Evolutionary conservation across 2,113 vertebrate species (phyloP).

Genomic region (Ochotona princeps): DNA sequence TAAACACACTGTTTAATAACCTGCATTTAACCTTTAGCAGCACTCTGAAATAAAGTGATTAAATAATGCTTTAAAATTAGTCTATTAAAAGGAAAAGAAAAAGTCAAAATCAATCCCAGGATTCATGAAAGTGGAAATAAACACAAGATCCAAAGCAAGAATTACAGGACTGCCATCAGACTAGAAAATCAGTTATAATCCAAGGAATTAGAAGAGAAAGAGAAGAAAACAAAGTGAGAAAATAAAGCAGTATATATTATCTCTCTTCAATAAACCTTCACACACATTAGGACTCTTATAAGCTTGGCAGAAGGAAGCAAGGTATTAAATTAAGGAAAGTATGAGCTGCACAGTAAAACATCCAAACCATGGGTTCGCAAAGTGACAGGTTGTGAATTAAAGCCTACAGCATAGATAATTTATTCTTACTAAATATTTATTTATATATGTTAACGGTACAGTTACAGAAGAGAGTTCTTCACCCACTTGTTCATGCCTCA

Average conservation of each 20-base stretch:
- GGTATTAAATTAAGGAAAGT: background rate
- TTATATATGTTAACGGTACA: too few species aligned
- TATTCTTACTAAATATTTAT: too few species aligned
- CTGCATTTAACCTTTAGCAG: background rate
- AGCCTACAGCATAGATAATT: background rate
- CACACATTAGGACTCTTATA: background rate
- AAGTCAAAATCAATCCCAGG: background rate
- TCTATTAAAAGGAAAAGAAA: background rate
- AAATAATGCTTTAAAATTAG: background rate
- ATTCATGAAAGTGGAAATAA: constrained; percentile 19
- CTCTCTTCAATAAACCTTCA: background rate
- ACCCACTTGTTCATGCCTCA: too few species aligned
- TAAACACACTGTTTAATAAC: background rate
- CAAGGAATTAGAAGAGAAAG: background rate
- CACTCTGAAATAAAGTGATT: background rate
- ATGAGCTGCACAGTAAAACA: background rate
- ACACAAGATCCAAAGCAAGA: constrained; percentile 19
- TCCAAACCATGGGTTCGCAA: background rate
- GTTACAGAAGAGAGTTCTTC: too few species aligned
- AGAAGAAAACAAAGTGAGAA: background rate
- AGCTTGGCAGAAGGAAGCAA: background rate
- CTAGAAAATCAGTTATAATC: background rate
- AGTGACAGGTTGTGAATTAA: background rate
- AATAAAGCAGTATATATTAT: background rate
- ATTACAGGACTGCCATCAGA: background rate